phyloP scores from a whole-genome alignment of 2,888 invertebrate genomes.

The Myopa testacea region DNA sequence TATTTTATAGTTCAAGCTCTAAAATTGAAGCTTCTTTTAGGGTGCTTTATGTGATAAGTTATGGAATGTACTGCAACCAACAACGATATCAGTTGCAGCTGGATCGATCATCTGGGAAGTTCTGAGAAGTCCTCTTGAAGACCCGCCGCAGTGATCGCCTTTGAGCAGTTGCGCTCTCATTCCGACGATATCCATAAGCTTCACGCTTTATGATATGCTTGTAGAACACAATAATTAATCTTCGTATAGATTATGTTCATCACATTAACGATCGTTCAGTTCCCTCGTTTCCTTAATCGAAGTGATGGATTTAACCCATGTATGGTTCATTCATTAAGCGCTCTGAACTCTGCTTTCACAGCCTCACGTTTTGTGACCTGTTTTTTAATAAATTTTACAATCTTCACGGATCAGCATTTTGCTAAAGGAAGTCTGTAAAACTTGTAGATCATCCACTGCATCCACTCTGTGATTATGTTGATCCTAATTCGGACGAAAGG shows the following conservation, averaged over 20 bases:
- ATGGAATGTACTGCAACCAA: background rate
- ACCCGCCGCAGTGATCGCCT: slow-evolving; percentile 8
- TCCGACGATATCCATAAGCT: slow-evolving; percentile 17
- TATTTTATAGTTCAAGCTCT: background rate
- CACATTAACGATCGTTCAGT: background rate
- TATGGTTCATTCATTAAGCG: background rate
- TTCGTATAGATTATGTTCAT: background rate
- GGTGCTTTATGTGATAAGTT: background rate
- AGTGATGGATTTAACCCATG: background rate
- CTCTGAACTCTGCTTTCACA: no score
- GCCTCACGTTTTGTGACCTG: no score
- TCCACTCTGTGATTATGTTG: no score
- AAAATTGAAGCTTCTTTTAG: background rate
- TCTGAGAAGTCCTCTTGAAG: background rate
- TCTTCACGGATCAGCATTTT: no score
- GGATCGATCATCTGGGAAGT: background rate
- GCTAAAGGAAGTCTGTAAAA: no score
- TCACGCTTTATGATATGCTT: no score
- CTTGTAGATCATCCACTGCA: no score
- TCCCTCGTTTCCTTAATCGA: background rate
- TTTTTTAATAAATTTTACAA: no score
- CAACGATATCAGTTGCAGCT: background rate
- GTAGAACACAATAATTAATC: no score
- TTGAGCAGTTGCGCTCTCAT: slow-evolving; percentile 29
- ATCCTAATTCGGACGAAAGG: no score